Conservation (phyloP, 2,113 vertebrate species). For the Tragulus kanchil region DNA sequence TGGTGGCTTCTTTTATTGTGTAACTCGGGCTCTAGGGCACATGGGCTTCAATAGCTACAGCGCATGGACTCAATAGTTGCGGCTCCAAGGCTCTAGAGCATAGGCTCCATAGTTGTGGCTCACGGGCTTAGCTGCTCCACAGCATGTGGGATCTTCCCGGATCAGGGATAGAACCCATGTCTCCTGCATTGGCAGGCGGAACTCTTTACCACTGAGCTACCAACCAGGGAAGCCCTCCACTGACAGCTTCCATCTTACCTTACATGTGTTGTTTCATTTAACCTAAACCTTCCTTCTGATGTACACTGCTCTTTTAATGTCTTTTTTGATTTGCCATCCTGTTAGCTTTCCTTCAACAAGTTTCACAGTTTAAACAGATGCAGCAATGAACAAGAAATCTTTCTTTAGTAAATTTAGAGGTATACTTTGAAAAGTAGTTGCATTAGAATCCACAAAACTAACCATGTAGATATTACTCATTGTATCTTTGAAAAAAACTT, state of each 20-base stretch:
- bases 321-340: slow-evolving; percentile 3
- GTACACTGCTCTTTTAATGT: background rate
- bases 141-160: no score
- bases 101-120: no score
- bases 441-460: slow-evolving; percentile 9
- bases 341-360: background rate
- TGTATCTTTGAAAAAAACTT: background rate
- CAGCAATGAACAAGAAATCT: background rate
- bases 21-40: no score
- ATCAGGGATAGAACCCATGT: no score
- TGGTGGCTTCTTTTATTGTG: no score
- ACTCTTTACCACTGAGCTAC: no score
- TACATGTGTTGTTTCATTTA: background rate
- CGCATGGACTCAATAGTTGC: no score
- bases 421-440: background rate
- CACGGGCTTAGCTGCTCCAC: no score
- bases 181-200: no score
- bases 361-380: background rate
- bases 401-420: background rate
- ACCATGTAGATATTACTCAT: background rate
- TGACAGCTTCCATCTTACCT: background rate
- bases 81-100: no score
- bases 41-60: no score
- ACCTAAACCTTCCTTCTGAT: background rate
- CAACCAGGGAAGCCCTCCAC: background rate